Conservation (phyloP, 2,888 invertebrate species). For the Meteorus cinctellus region DNA sequence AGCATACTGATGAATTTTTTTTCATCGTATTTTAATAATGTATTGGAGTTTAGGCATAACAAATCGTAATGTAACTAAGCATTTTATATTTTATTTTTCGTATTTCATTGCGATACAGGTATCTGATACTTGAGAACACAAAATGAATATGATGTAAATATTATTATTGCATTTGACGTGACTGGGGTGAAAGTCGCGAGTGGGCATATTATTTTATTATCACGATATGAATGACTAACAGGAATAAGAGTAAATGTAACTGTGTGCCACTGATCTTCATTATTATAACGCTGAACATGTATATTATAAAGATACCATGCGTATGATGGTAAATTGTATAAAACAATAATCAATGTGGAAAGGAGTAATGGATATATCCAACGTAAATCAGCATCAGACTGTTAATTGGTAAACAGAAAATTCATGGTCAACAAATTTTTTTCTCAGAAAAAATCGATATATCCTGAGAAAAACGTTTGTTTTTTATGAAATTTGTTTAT, state of each 20-base stretch:
- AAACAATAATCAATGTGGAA: not conserved
- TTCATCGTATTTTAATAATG: not conserved
- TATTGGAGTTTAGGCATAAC: too few species aligned
- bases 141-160: constrained; percentile 51
- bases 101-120: not conserved
- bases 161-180: constrained; percentile 55
- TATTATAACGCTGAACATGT: not conserved
- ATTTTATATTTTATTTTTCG: not conserved
- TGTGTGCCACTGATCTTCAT: constrained; percentile 44
- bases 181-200: not conserved
- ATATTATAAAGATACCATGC: not conserved
- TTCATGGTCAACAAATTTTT: not conserved
- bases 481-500: not conserved
- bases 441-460: not conserved
- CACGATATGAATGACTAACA: not conserved
- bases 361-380: not conserved
- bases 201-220: not conserved
- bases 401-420: not conserved
- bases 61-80: too few species aligned
- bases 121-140: not conserved
- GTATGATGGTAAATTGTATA: not conserved
- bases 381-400: not conserved
- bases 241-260: constrained; percentile 45
- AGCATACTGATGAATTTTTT: not conserved
- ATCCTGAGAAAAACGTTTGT: not conserved